Evolutionary conservation across 1,140 invertebrate genomes (phyloP).

Genomic region (Bilobella aurantiaca): DNA sequence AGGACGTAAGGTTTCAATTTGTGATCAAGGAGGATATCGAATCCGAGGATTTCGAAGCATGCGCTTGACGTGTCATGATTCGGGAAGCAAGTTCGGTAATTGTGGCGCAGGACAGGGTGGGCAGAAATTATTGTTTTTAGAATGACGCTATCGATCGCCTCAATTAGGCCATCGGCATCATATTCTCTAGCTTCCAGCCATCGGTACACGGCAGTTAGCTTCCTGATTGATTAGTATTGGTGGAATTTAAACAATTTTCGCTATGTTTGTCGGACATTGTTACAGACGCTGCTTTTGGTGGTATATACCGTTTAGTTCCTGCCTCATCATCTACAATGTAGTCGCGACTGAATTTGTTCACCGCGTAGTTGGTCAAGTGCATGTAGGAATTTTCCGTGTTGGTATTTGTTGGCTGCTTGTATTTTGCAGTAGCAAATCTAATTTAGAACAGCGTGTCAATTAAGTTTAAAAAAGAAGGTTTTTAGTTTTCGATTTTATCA

Average conservation of each 20-base stretch:
- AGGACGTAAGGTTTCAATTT: constrained; percentile 75
- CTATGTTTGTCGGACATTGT: neutral
- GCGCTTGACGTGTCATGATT: constrained; percentile 69
- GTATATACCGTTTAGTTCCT: constrained; percentile 64
- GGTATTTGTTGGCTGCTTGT: constrained; percentile 62
- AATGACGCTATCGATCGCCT: constrained; percentile 75
- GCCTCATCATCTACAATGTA: constrained; percentile 63
- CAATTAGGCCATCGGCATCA: constrained; percentile 63
- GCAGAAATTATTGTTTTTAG: constrained; percentile 80
- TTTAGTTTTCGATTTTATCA: neutral
- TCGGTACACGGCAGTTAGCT: constrained; percentile 68
- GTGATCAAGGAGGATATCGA: constrained; percentile 75
- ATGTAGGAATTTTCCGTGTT: constrained; percentile 83
- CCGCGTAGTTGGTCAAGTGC: constrained; percentile 94
- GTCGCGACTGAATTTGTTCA: constrained; percentile 74
- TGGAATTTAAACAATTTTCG: neutral
- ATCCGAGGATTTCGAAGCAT: constrained; percentile 80
- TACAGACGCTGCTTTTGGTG: no score
- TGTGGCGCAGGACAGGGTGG: constrained; percentile 72
- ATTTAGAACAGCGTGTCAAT: constrained; percentile 8
- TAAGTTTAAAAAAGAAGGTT: constrained; percentile 28
- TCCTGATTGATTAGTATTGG: constrained; percentile 43
- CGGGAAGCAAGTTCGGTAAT: constrained; percentile 76
- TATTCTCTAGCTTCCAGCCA: constrained; percentile 58
- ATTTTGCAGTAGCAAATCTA: constrained; percentile 75